Evolutionary conservation across 2,888 invertebrate genomes (phyloP), one percentile per base, ranked within the genome.

Genomic region (Macrosiphum euphorbiae): DNA sequence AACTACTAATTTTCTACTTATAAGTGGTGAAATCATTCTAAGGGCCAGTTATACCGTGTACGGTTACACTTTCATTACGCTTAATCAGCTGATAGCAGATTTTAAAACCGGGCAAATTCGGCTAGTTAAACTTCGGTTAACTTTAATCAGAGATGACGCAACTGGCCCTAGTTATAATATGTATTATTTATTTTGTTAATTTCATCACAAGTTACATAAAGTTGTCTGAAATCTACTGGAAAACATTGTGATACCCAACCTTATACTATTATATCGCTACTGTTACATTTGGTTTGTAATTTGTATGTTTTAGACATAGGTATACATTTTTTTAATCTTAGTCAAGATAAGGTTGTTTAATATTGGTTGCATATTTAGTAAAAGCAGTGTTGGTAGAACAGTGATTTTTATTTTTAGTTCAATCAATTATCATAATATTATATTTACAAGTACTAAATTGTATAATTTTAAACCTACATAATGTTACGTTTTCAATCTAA

Each of bases 401-500:
- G 35, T 78, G 20, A 35, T 78, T 35, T 8, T 47, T 44, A 28
- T 86, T 47, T 44, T 44, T 16, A 44, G 44, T 58, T 58, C 86
- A 88, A 50, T 78, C 1, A 86, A 86, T 47, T 28, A 47, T 86
- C 67, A 67, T 13, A 44, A 86, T 47, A 41, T 20, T 92, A 61
- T 86, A 92, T 92, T 61, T 92, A 92, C 47, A 61, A 61, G 28
- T 41, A 16, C 61, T 86, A 87, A 50, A 78, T 78, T 61, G 35
- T 35, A 50, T 20, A 58, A 87, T 92, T 50, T 92, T 10, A 50
- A 67, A 67, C 20, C 44, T 44, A 67, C 16, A 44, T 78, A 26
- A 26, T 58, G n/a, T 67, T 67, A 52, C 20, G 44, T 78, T 44
- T 28, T 78, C 28, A 92, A 52, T 88, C 24, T 55, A 41, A 28